A percentile compares a stretch with the other conserved stretches of the same genome.
Evolutionary conservation across 1,140 invertebrate species (phyloP).

Genomic region (Heliconius melpomene): DNA sequence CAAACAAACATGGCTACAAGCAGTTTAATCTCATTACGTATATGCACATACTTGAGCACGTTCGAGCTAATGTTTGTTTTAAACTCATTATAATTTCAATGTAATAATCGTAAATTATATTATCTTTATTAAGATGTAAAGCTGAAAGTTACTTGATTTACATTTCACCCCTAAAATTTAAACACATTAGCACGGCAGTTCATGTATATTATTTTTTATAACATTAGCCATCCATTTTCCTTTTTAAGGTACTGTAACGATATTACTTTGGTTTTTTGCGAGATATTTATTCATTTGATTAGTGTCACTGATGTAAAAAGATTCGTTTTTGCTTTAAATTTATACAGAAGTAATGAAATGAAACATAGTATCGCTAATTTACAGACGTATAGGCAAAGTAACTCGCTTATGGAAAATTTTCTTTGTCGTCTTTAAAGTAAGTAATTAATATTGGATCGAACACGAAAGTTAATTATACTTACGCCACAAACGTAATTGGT

Average conservation of each 20-base stretch:
- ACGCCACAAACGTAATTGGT: neutral
- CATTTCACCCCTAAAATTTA: conserved; percentile 5
- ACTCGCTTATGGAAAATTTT: neutral
- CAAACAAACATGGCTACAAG: neutral
- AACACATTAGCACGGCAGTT: neutral
- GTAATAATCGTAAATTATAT: conserved; percentile 8
- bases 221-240: neutral
- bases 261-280: neutral
- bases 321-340: neutral
- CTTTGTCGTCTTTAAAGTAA: neutral
- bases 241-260: neutral
- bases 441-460: neutral
- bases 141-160: conserved; percentile 10
- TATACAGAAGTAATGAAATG: neutral
- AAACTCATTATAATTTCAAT: conserved; percentile 9
- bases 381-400: neutral
- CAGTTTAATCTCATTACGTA: neutral
- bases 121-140: conserved; percentile 6
- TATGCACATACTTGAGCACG: conserved; percentile 7
- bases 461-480: neutral
- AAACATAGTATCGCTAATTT: neutral
- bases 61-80: conserved; percentile 11
- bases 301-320: neutral
- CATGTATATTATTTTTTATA: neutral
- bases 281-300: neutral